These are phyloP conservation scores for Pristionchus arcanus DNA, from an alignment of 2,888 invertebrate genomes.

Conservation along the genomic window DNA sequence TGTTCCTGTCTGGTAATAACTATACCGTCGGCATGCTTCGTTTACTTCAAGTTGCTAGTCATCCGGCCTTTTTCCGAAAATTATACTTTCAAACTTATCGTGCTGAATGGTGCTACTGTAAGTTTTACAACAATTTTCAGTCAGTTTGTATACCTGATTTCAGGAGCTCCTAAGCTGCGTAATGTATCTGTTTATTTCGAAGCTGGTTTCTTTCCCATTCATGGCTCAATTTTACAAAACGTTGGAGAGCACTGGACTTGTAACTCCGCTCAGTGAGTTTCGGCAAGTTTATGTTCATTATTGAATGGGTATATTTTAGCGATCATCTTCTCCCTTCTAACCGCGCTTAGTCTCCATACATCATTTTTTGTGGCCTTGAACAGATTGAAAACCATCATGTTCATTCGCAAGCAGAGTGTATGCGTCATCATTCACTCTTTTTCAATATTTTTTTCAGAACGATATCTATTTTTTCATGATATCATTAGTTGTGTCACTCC, in stretches of 20 bases:
- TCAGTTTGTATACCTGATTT: background rate
- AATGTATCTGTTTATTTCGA: background rate
- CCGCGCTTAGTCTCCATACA: background rate
- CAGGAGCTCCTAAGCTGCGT: background rate
- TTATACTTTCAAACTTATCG: no score
- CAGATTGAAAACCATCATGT: background rate
- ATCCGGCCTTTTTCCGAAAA: no score
- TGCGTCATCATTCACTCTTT: no score
- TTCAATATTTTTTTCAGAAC: background rate
- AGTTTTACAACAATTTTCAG: no score
- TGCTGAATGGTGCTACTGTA: background rate
- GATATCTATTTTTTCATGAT: background rate
- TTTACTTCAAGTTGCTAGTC: no score
- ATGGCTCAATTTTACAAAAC: background rate
- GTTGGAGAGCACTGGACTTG: background rate
- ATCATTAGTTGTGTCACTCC: background rate
- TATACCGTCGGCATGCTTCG: no score
- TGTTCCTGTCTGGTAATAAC: no score
- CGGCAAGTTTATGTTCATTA: no score
- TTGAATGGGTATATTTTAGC: background rate
- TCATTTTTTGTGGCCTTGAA: background rate
- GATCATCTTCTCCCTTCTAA: background rate
- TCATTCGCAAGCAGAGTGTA: background rate
- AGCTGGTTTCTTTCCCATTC: background rate
- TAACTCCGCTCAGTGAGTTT: background rate